Conservation (phyloP, 2,888 invertebrate species). For the Teleogryllus oceanicus region DNA sequence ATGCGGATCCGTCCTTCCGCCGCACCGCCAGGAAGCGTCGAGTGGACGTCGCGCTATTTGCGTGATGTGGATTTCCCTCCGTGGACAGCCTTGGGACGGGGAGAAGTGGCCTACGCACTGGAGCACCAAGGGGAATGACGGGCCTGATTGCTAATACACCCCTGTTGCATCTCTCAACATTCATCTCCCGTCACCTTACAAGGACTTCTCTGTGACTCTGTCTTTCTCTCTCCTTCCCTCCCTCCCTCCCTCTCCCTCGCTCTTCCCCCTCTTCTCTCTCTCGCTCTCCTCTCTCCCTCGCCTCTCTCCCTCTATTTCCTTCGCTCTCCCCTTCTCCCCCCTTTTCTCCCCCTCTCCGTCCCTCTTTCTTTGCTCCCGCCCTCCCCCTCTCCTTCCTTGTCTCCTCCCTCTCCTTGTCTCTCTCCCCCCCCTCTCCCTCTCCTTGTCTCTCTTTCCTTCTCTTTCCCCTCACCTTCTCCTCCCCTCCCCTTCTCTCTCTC, state of each 20-base stretch:
- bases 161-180: too few species aligned
- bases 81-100: too few species aligned
- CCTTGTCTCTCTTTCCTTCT: background rate
- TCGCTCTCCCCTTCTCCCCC: background rate
- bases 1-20: too few species aligned
- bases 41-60: too few species aligned
- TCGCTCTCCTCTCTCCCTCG: background rate
- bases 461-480: background rate
- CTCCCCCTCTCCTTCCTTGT: background rate
- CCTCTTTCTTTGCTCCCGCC: background rate
- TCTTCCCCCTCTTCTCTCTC: background rate
- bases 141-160: too few species aligned
- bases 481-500: background rate
- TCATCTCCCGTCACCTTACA: too few species aligned
- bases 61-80: too few species aligned
- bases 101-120: too few species aligned
- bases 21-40: too few species aligned
- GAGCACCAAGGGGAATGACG: too few species aligned
- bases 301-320: background rate
- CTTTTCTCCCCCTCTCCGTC: background rate
- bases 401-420: background rate
- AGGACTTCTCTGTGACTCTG: background rate
- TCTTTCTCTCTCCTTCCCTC: background rate
- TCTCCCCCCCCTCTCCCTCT: background rate
- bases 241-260: rapidly evolving